Evolutionary conservation across 2,113 vertebrate species (phyloP).

Genomic region (Morone chrysops): DNA sequence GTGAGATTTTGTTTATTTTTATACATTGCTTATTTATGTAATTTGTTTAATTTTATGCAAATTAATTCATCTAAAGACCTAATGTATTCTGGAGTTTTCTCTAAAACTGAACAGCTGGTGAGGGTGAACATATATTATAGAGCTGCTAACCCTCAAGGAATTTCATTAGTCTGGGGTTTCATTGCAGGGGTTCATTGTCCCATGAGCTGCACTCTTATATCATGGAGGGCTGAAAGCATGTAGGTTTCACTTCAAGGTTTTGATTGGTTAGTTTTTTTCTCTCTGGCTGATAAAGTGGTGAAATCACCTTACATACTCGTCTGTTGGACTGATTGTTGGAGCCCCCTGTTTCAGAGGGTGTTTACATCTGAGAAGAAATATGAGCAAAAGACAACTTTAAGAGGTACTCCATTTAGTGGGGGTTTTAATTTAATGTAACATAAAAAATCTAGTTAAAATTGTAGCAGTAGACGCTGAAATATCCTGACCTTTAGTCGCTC

Average conservation of each 20-base stretch:
- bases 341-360: not conserved
- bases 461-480: not conserved
- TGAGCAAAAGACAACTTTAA: not conserved
- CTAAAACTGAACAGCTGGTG: constrained; percentile 7
- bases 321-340: not conserved
- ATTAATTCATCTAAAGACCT: constrained; percentile 32
- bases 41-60: constrained; percentile 39
- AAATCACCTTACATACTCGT: not conserved
- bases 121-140: not conserved
- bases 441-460: not conserved
- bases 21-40: not conserved
- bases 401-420: not conserved
- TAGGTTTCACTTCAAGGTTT: constrained; percentile 8
- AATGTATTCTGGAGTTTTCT: constrained; percentile 4
- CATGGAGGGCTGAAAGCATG: not conserved
- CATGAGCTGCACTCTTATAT: not conserved
- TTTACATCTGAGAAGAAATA: not conserved
- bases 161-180: constrained; percentile 37
- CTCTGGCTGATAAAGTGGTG: not conserved
- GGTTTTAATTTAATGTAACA: not conserved
- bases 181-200: not conserved
- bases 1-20: not conserved
- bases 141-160: constrained; percentile 31
- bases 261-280: not conserved
- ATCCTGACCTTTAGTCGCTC: not conserved